A percentile compares a stretch with the other conserved stretches of the same genome.
These are phyloP conservation scores for Brachyalestes nurse DNA, from an alignment of 2,797 vertebrate species.

Conservation along the genomic window DNA sequence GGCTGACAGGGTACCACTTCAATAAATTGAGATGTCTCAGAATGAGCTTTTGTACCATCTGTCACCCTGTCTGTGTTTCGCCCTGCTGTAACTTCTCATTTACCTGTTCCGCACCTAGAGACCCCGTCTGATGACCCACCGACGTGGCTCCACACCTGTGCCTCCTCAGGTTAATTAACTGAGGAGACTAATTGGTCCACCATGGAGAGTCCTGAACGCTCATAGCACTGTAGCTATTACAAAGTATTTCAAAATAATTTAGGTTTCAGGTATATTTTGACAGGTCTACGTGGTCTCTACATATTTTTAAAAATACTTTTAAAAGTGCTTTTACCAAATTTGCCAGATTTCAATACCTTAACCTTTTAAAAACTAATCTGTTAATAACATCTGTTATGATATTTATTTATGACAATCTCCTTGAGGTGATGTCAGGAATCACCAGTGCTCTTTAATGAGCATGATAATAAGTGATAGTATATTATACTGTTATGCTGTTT, in stretches of 20 bases:
- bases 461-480: too few relatives aligned
- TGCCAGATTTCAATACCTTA: too few relatives aligned
- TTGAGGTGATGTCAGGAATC: too few relatives aligned
- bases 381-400: too few relatives aligned
- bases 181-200: conserved; percentile 65
- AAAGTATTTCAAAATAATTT: conserved; percentile 9
- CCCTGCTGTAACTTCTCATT: conserved; percentile 64
- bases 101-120: conserved; percentile 63
- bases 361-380: too few relatives aligned
- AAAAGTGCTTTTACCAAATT: background rate
- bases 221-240: conserved; percentile 15
- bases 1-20: conserved; percentile 55
- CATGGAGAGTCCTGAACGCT: conserved; percentile 23
- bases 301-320: background rate
- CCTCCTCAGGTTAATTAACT: conserved; percentile 77
- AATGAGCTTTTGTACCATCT: conserved; percentile 66
- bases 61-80: conserved; percentile 54
- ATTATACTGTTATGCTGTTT: too few relatives aligned
- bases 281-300: background rate
- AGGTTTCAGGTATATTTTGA: background rate
- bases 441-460: too few relatives aligned
- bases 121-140: conserved; percentile 59
- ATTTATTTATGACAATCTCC: too few relatives aligned
- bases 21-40: conserved; percentile 69
- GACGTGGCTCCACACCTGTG: conserved; percentile 65